Percentiles rank a stretch among this genome's conserved stretches.
These are phyloP conservation scores for Drosophila incognita DNA, from an alignment of 2,888 invertebrate genomes.

Conservation along the genomic window DNA sequence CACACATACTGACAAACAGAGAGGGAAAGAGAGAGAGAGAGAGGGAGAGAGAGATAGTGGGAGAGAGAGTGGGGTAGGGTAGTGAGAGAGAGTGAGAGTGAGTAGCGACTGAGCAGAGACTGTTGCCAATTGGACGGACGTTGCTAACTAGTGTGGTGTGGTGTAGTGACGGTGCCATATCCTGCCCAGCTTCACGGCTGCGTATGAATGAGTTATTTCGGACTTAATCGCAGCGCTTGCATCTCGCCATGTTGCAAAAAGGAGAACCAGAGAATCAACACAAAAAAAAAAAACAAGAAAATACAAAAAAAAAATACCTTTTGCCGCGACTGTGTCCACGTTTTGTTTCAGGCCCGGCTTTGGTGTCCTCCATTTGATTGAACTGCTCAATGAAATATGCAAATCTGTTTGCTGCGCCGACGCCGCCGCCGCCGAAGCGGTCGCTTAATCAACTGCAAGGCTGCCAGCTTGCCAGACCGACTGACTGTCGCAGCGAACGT, in stretches of 20 bases:
- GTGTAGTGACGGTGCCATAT: constrained; percentile 53
- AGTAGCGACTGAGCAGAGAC: constrained; percentile 8
- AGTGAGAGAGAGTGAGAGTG: constrained; percentile 8
- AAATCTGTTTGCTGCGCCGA: constrained; percentile 73
- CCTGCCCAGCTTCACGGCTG: constrained; percentile 63
- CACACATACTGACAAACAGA: constrained; percentile 20
- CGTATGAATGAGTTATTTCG: constrained; percentile 83
- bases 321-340: constrained; percentile 53
- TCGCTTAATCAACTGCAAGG: constrained; percentile 76
- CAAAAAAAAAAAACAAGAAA: not conserved
- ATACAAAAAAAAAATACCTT: constrained; percentile 19
- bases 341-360: constrained; percentile 65
- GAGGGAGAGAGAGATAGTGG: not conserved
- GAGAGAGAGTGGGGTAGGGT: constrained; percentile 4
- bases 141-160: constrained; percentile 19
- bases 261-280: constrained; percentile 8
- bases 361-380: constrained; percentile 81
- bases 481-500: constrained; percentile 37
- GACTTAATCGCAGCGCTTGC: constrained; percentile 73
- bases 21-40: not conserved
- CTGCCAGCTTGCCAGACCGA: constrained; percentile 21
- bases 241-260: constrained; percentile 60
- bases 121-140: constrained; percentile 44
- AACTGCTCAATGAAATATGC: constrained; percentile 85
- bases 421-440: constrained; percentile 48